Base-by-base conservation (phyloP, 2,888 invertebrate genomes). In the Antitype chi region DNA sequence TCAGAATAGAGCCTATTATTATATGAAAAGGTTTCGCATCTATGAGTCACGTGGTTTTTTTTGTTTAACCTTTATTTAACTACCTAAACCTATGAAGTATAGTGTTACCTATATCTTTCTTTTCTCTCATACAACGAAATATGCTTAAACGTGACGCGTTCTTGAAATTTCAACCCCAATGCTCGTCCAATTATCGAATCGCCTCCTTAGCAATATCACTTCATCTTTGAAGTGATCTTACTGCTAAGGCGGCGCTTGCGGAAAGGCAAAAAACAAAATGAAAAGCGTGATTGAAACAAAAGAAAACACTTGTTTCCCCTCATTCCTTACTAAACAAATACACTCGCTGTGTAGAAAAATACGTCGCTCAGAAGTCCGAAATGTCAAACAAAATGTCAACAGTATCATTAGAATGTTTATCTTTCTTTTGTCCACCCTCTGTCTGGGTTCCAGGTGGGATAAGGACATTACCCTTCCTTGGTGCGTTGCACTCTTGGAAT, bases 401-500 rank as follows among this genome's bases (percentile, higher is more conserved):
- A 68, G 64, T 69, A 28, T 69, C 59, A 71, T 80, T 71, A 59
- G 38, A 76, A 57, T 68, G 62, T 76, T 72, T 53, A 38, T 71
- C 25, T 62, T 68, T 60, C 23, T 81, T 52, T 72, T 66, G 32
- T 43, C 70, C 52, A 67, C 62, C 43, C 71, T 52, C 64, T 67
- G 77, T 80, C 82, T 84, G 57, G 57, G 47, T n/a, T 25, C 13
- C 81, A 83, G 87, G 85, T 83, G 74, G 38, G 49, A 60, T 60
- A n/a, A 52, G 60, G 67, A 71, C 72, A 62, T 69, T 71, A 75
- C 74, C 76, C 78, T 57, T 71, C 8, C 25, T 47, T 57, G 57
- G 83, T 76, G 74, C 87, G 47, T 83, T 87, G 81, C 88, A 81
- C 88, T 83, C 82, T 25, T 38, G 11, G 60, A 81, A 77, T 79